These are phyloP conservation scores for Drosophila quinaria DNA, from an alignment of 2,888 invertebrate genomes.

Conservation along the genomic window DNA sequence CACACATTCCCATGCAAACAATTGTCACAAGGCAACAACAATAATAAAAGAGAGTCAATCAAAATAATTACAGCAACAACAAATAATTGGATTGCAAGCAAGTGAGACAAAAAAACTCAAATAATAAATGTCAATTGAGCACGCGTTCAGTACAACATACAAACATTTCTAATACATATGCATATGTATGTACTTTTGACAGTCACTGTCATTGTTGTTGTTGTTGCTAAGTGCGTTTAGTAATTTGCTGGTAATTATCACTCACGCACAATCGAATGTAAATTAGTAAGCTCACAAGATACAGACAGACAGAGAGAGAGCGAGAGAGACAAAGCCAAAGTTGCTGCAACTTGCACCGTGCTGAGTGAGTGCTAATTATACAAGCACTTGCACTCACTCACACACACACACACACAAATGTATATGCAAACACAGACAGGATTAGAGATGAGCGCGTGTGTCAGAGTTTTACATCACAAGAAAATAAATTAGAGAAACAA, in stretches of 20 bases:
- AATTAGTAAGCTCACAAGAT: conserved; percentile 39
- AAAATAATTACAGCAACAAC: conserved; percentile 56
- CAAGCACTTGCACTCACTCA: conserved; percentile 46
- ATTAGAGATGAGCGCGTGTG: conserved; percentile 9
- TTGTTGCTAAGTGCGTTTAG: conserved; percentile 72
- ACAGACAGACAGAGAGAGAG: conserved; percentile 2
- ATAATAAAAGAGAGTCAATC: conserved; percentile 53
- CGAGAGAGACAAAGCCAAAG: conserved; percentile 18
- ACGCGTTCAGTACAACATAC: conserved; percentile 41
- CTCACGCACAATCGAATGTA: conserved; percentile 76
- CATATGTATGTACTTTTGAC: conserved; percentile 13
- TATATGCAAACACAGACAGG: neutral
- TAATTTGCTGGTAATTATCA: conserved; percentile 79
- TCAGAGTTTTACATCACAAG: neutral
- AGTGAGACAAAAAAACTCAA: conserved; percentile 40
- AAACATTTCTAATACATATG: neutral
- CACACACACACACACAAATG: conserved; percentile 10
- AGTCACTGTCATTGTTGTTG: conserved; percentile 38
- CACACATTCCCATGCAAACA: conserved; percentile 1
- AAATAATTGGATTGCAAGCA: conserved; percentile 28
- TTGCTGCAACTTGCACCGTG: conserved; percentile 34
- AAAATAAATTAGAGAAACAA: neutral
- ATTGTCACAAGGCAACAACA: conserved; percentile 27
- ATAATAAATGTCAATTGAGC: conserved; percentile 74
- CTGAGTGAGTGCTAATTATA: conserved; percentile 65